A percentile compares a stretch with the other conserved stretches of the same genome.
Evolutionary conservation across 1,140 invertebrate genomes (phyloP).

Genomic region (Scaptomyza montana): DNA sequence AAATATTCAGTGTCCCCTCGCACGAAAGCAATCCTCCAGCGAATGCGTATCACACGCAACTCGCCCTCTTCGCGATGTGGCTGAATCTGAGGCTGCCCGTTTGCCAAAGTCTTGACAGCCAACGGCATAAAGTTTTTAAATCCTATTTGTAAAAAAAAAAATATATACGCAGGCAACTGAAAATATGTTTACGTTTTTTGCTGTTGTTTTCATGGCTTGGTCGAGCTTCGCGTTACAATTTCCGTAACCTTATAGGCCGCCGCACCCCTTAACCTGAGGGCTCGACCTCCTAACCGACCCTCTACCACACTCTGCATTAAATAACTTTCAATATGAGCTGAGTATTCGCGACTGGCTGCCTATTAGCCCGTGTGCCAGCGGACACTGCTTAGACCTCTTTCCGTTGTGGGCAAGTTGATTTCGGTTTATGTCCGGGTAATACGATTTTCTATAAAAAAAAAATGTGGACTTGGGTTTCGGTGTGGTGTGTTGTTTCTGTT

Average conservation of each 20-base stretch:
- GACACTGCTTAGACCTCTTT: constrained; percentile 24
- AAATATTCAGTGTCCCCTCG: constrained; percentile 62
- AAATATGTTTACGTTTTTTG: constrained; percentile 35
- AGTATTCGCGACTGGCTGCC: constrained; percentile 61
- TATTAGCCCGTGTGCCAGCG: constrained; percentile 60
- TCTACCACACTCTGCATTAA: constrained; percentile 56
- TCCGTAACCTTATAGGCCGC: constrained; percentile 58
- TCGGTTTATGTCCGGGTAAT: constrained; percentile 9
- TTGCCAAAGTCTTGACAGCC: constrained; percentile 64
- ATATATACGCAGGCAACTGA: constrained; percentile 4
- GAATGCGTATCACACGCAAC: constrained; percentile 51
- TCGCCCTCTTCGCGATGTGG: neutral
- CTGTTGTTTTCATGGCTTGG: constrained; percentile 46
- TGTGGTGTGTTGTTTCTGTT: constrained; percentile 13
- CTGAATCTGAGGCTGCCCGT: constrained; percentile 36
- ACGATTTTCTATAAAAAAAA: constrained; percentile 36
- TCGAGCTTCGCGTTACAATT: constrained; percentile 69
- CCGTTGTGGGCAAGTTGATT: constrained; percentile 7
- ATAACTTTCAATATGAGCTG: constrained; percentile 78
- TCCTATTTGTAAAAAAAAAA: constrained; percentile 66
- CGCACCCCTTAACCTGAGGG: constrained; percentile 7
- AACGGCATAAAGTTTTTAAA: constrained; percentile 78
- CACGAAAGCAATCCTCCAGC: constrained; percentile 28
- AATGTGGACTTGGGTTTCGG: constrained; percentile 50
- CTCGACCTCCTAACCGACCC: neutral